A percentile compares a stretch with the other conserved stretches of the same genome.
phyloP scores from a whole-genome alignment of 2,113 vertebrate species.

The Eidolon helvum region DNA sequence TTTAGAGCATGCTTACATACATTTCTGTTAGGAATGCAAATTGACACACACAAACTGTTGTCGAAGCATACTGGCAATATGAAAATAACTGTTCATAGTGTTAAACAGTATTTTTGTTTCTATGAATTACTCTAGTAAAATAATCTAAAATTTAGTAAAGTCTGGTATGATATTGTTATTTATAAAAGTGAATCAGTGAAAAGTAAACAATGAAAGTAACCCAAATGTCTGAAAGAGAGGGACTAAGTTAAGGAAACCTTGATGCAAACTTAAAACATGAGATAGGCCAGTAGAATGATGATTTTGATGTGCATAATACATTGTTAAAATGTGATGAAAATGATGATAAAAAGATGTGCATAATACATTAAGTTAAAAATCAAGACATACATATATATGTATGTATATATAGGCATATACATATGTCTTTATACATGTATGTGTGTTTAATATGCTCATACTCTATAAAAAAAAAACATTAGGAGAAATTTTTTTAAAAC shows the following conservation, averaged over 20 bases:
- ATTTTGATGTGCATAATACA: background rate
- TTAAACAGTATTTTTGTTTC: background rate
- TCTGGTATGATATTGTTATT: background rate
- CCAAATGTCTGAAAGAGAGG: background rate
- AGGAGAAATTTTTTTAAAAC: background rate
- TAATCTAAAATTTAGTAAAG: background rate
- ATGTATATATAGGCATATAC: background rate
- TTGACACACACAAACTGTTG: background rate
- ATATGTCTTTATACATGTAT: background rate
- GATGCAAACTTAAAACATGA: background rate
- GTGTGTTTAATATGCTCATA: background rate
- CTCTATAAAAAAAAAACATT: background rate
- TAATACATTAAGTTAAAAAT: background rate
- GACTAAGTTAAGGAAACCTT: background rate
- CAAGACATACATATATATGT: background rate
- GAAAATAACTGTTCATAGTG: background rate
- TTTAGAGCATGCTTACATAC: background rate
- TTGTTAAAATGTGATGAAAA: background rate
- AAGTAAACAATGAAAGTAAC: background rate
- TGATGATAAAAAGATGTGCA: background rate
- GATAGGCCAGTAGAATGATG: background rate
- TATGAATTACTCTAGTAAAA: background rate
- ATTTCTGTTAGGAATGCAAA: background rate
- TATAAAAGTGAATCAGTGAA: background rate
- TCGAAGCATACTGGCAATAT: background rate